Conservation (phyloP, 35 echinoderm and acorn worm genomes). For the Hemicentrotus pulcherrimus region DNA sequence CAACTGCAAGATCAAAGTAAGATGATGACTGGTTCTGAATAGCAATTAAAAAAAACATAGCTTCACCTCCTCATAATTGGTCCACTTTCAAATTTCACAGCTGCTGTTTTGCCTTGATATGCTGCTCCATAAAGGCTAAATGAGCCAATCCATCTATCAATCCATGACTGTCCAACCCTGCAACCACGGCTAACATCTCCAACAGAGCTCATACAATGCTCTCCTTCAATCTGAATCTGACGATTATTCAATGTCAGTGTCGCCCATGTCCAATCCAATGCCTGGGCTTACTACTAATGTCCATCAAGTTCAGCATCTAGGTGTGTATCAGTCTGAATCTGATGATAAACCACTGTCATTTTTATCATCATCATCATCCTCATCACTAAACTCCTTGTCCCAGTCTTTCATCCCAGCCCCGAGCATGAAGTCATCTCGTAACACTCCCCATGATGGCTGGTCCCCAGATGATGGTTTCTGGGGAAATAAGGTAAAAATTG, state of each 20-base stretch:
- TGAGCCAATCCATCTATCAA: background rate
- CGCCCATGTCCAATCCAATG: too few species aligned
- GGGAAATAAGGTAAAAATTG: background rate
- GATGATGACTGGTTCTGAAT: too few species aligned
- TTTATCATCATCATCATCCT: constrained; percentile 47
- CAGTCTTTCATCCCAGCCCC: constrained; percentile 89
- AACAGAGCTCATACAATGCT: background rate
- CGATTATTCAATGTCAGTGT: background rate
- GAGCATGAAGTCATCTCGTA: constrained; percentile 83
- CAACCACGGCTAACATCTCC: background rate
- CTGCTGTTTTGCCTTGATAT: too few species aligned
- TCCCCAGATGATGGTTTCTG: constrained; percentile 44
- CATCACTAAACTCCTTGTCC: constrained; percentile 60
- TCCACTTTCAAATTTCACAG: too few species aligned
- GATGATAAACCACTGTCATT: constrained; percentile 43
- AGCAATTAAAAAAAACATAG: too few species aligned
- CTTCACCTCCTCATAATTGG: too few species aligned
- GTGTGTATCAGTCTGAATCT: constrained; percentile 36
- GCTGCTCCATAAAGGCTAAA: background rate
- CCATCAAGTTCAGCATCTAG: too few species aligned
- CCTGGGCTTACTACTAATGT: too few species aligned
- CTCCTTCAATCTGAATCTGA: background rate
- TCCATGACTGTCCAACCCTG: background rate
- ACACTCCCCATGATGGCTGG: constrained; percentile 67
- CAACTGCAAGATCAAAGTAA: too few species aligned